phyloP scores from a whole-genome alignment of 2,113 vertebrate species.

The Gasterosteus aculeatus region DNA sequence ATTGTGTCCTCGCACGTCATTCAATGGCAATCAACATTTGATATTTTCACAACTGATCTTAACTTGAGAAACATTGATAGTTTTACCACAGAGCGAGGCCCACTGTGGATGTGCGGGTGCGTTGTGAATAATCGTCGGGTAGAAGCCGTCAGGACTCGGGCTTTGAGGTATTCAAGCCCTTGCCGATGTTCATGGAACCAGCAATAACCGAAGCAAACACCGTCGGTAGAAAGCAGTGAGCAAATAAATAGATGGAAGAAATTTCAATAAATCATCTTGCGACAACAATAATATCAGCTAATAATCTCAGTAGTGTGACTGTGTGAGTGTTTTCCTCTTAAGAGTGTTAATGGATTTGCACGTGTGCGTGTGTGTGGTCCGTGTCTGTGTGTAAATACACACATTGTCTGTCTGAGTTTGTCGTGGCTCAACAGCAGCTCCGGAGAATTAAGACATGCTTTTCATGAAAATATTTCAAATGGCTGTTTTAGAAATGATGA shows the following conservation, averaged over 20 bases:
- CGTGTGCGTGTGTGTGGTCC: neutral
- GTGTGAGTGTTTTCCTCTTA: neutral
- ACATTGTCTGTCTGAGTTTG: neutral
- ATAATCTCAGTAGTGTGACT: neutral
- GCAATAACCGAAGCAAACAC: neutral
- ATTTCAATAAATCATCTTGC: neutral
- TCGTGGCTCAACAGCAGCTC: neutral
- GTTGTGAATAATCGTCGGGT: neutral
- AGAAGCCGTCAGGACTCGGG: neutral
- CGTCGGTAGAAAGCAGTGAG: neutral
- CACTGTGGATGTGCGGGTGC: neutral
- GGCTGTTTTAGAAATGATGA: neutral
- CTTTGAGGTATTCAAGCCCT: neutral
- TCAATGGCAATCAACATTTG: too few species aligned
- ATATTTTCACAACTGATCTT: too few species aligned
- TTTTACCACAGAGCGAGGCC: neutral
- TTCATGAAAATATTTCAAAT: neutral
- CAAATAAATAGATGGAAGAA: neutral
- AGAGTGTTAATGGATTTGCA: neutral
- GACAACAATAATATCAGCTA: neutral
- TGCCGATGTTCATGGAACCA: neutral
- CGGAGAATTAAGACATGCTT: neutral
- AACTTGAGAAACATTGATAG: neutral
- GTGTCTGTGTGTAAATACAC: neutral
- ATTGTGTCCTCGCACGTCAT: too few species aligned